Conservation (phyloP, 2,797 vertebrate genomes). For the Arnoldichthys spilopterus region DNA sequence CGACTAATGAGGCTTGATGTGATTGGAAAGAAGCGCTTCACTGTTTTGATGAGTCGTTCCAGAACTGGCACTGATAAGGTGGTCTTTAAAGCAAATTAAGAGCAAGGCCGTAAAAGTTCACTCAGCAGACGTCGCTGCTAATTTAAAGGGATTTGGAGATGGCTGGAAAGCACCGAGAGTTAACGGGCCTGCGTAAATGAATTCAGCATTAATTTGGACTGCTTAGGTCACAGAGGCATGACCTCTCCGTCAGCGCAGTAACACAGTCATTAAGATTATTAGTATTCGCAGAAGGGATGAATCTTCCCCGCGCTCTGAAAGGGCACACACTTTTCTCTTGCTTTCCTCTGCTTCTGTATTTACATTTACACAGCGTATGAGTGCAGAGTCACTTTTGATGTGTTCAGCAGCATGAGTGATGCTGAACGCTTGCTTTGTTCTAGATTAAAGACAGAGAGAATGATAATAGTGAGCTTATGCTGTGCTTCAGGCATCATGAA, state of each 20-base stretch:
- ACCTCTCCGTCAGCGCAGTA: not conserved
- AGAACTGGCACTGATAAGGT: conserved; percentile 45
- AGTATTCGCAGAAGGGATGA: not conserved
- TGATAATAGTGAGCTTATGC: not conserved
- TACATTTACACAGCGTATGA: not conserved
- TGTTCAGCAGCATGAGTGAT: not conserved
- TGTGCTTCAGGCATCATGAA: conserved; percentile 8
- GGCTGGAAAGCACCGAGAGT: conserved; percentile 63
- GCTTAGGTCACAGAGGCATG: not conserved
- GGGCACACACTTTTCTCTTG: not conserved
- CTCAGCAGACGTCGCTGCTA: conserved; percentile 58
- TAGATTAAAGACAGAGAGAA: not conserved
- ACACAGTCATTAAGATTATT: conserved; percentile 9
- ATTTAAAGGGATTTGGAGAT: conserved; percentile 63
- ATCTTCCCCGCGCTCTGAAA: no score
- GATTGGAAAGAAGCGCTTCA: conserved; percentile 21
- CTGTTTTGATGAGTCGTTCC: conserved; percentile 29
- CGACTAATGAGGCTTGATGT: not conserved
- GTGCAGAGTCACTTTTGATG: not conserved
- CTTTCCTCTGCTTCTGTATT: not conserved
- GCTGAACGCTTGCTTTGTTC: not conserved
- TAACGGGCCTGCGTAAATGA: conserved; percentile 54
- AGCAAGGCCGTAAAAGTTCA: conserved; percentile 33
- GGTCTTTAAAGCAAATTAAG: conserved; percentile 61
- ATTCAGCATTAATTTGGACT: conserved; percentile 51